Base-by-base conservation (phyloP, 1,140 invertebrate species). In the Apocrypta bakeri region DNA sequence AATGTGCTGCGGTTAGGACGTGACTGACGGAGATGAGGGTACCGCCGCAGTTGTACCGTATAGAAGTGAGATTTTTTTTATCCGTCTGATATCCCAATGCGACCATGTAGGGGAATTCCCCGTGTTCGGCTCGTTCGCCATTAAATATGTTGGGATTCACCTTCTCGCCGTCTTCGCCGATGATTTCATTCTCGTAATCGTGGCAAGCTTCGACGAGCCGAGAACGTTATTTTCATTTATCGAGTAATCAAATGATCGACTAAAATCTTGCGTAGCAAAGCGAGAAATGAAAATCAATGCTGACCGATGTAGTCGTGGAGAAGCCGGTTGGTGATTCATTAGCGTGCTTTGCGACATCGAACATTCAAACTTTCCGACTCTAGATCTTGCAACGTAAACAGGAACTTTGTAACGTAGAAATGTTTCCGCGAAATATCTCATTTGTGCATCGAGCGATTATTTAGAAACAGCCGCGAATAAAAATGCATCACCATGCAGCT, bases 1-100 rank as follows among this genome's bases (percentile, higher is more conserved):
- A 98, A 88, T 98, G 97, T 0, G 96, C 97, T 0, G 97, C 97
- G 0, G 97, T 98, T 42, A 98, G 90, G 0, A 98, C 93, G 92
- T 96, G 96, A 40, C 92, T 89, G 1, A 93, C 91, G 0, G 94
- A 94, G 11, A 98, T 94, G 72, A 98, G 91, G 0, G 96, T 97
- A 0, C 96, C 97, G 0, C 97, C 97, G 87, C 97, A 98, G 29
- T 92, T 92, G 85, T 95, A 95, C 64, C 92, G 92, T 1, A 90
- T 87, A 0, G 42, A 11, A 29, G 79, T 73, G 12, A 66, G 72
- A 3, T 82, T 69, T 2, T 85, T 8, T 2, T 86, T 73, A 7
- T 85, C 68, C 1, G 86, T 78, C 11, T 83, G 33, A 42, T 90
- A 92, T 7, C 89, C 91, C 24, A 92, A 79, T 8, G 90, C 88